phyloP scores from a whole-genome alignment of 1,140 invertebrate species.

The Drosophila sproati region DNA sequence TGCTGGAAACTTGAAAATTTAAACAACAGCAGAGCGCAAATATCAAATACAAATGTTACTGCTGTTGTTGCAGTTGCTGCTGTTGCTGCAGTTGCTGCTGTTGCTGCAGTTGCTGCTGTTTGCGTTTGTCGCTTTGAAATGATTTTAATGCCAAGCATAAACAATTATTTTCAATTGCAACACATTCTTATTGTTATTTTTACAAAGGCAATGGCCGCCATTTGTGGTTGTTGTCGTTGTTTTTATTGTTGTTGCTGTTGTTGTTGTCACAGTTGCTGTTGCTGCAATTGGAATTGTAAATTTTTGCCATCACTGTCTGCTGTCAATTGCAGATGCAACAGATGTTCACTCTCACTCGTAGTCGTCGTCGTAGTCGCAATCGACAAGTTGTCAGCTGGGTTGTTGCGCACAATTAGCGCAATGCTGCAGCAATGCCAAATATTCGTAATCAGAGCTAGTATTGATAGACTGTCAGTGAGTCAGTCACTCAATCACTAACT shows the following conservation, averaged over 20 bases:
- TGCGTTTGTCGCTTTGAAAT: constrained; percentile 68
- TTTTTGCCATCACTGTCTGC: constrained; percentile 26
- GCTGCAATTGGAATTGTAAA: constrained; percentile 70
- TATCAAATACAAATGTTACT: constrained; percentile 21
- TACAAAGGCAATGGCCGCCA: constrained; percentile 60
- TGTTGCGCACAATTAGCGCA: constrained; percentile 37
- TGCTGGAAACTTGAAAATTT: constrained; percentile 69
- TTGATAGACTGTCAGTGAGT: constrained; percentile 48
- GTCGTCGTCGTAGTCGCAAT: constrained; percentile 21
- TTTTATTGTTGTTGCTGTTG: not conserved
- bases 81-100: constrained; percentile 1
- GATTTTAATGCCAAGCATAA: constrained; percentile 79
- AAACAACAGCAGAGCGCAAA: constrained; percentile 31
- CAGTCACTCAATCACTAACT: constrained; percentile 41
- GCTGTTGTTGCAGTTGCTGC: too few species aligned
- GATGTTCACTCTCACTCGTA: constrained; percentile 48
- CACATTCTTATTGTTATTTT: constrained; percentile 74
- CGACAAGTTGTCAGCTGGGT: constrained; percentile 1
- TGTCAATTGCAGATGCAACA: constrained; percentile 54
- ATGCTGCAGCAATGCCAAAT: constrained; percentile 10
- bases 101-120: constrained; percentile 13
- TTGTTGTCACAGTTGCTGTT: not conserved
- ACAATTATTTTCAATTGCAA: constrained; percentile 81
- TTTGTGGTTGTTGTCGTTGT: constrained; percentile 43
- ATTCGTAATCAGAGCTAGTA: constrained; percentile 13